Percentiles rank a stretch among this genome's conserved stretches.
phyloP scores from a whole-genome alignment of 2,888 invertebrate species.

The Amblyteles armatorius region DNA sequence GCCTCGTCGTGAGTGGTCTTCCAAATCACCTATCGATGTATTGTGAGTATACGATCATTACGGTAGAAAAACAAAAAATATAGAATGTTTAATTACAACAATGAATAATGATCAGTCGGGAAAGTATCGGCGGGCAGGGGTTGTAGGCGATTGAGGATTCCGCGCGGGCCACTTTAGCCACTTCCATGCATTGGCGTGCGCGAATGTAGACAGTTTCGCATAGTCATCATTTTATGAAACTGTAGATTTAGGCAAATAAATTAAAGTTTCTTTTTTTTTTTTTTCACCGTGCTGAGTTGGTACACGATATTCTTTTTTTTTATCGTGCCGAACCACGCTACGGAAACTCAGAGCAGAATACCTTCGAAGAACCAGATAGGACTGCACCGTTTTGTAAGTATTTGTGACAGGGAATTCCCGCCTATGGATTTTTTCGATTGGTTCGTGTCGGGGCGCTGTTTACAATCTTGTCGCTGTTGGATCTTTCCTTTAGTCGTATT shows the following conservation, averaged over 20 bases:
- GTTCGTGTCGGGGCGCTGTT: slow-evolving; percentile 45
- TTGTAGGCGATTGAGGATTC: too few species aligned
- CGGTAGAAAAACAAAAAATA: neutral
- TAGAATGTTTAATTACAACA: neutral
- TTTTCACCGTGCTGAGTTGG: slow-evolving; percentile 4
- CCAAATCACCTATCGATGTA: slow-evolving; percentile 82
- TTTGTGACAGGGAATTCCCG: slow-evolving; percentile 45
- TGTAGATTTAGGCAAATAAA: too few species aligned
- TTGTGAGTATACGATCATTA: slow-evolving; percentile 76
- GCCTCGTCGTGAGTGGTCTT: slow-evolving; percentile 82
- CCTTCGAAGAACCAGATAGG: slow-evolving; percentile 30
- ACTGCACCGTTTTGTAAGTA: slow-evolving; percentile 51
- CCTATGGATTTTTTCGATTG: slow-evolving; percentile 53
- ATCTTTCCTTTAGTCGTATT: neutral
- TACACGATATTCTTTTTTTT: slow-evolving; percentile 37
- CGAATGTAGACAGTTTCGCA: too few species aligned
- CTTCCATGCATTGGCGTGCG: too few species aligned
- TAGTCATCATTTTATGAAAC: too few species aligned
- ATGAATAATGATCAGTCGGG: too few species aligned
- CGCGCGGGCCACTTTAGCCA: too few species aligned
- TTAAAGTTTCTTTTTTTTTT: too few species aligned
- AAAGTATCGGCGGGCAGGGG: too few species aligned
- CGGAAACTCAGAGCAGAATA: slow-evolving; percentile 49
- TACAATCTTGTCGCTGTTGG: slow-evolving; percentile 7
- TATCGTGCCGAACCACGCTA: slow-evolving; percentile 60